Evolutionary conservation across 2,113 vertebrate species (phyloP).

Genomic region (Stomatorhinus ivindoensis): DNA sequence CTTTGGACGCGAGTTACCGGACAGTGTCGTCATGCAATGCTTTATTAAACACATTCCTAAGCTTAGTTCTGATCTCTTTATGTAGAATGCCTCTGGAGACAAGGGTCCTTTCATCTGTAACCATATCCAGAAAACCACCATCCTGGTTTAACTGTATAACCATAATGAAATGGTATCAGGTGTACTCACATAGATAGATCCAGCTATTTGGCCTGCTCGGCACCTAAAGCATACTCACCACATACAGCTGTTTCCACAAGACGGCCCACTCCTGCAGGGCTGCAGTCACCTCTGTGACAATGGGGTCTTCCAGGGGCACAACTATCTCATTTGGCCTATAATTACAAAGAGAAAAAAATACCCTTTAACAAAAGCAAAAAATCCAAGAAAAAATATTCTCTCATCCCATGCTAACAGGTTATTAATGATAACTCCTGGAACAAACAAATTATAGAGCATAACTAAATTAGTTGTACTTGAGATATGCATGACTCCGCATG

Average conservation of each 20-base stretch:
- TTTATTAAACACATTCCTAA: background rate
- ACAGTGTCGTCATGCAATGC: background rate
- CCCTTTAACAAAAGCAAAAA: background rate
- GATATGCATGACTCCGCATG: background rate
- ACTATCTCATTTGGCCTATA: constrained; percentile 86
- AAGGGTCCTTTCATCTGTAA: background rate
- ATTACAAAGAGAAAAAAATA: background rate
- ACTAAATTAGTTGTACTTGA: background rate
- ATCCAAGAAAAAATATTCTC: background rate
- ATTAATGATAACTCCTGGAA: background rate
- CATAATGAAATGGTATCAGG: background rate
- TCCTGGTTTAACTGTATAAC: background rate
- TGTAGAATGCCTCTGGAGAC: background rate
- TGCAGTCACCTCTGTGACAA: constrained; percentile 90
- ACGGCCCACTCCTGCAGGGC: constrained; percentile 94
- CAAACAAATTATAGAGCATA: background rate
- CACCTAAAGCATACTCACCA: constrained; percentile 64
- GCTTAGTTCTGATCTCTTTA: background rate
- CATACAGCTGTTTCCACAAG: constrained; percentile 95
- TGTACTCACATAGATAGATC: background rate
- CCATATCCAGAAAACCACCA: background rate
- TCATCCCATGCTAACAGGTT: background rate
- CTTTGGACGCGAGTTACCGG: background rate
- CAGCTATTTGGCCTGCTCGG: background rate
- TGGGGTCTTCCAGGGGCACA: constrained; percentile 88